Evolutionary conservation across 2,888 invertebrate species (phyloP).

Genomic region (Timandra comae): DNA sequence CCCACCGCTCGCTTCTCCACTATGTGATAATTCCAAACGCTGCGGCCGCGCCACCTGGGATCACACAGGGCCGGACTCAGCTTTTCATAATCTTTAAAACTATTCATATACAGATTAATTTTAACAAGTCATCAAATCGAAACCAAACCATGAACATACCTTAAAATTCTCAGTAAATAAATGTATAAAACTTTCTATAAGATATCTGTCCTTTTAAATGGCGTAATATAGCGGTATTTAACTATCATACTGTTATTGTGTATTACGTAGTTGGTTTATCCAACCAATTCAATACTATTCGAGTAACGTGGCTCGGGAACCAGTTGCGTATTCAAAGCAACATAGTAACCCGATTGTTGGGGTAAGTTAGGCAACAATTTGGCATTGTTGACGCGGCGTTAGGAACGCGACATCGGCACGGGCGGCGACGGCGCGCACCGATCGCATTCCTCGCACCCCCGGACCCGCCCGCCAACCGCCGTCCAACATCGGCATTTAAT

Average conservation of each 20-base stretch:
- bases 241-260: too few relatives aligned
- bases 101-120: too few relatives aligned
- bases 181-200: too few relatives aligned
- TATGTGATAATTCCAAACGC: slow-evolving; percentile 78
- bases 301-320: slow-evolving; percentile 12
- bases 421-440: slow-evolving; percentile 27
- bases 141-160: too few relatives aligned
- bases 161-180: too few relatives aligned
- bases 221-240: too few relatives aligned
- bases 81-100: slow-evolving; percentile 5
- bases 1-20: slow-evolving; percentile 60
- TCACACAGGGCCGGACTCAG: slow-evolving; percentile 59
- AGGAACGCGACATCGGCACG: slow-evolving; percentile 34
- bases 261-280: background rate
- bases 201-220: too few relatives aligned
- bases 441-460: slow-evolving; percentile 27
- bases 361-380: slow-evolving; percentile 52
- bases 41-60: slow-evolving; percentile 78
- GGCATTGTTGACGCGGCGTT: slow-evolving; percentile 39
- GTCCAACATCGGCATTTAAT: slow-evolving; percentile 67
- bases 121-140: too few relatives aligned
- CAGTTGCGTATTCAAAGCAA: slow-evolving; percentile 15
- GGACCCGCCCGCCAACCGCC: slow-evolving; percentile 34
- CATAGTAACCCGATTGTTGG: slow-evolving; percentile 24
- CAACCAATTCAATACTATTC: slow-evolving; percentile 2